These are phyloP conservation scores for Remorina albescens DNA, from an alignment of 2,797 vertebrate genomes.

Conservation along the genomic window DNA sequence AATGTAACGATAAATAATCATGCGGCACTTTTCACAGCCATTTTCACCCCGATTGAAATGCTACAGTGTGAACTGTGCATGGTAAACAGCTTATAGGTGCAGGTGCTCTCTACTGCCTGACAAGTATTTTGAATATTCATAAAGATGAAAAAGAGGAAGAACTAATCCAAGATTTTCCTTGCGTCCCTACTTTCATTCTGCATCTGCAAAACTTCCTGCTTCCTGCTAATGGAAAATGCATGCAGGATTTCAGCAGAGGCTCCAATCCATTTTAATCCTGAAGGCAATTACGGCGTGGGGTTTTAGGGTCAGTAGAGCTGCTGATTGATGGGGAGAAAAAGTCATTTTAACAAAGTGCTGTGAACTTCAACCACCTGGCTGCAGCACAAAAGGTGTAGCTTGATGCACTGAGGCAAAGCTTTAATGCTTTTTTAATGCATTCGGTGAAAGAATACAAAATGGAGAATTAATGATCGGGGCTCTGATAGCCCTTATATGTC, in stretches of 20 bases:
- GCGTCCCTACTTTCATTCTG: constrained; percentile 54
- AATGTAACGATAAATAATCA: constrained; percentile 34
- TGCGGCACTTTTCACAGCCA: neutral
- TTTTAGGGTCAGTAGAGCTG: constrained; percentile 84
- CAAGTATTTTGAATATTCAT: constrained; percentile 66
- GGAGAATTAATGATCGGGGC: constrained; percentile 69
- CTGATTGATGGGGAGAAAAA: constrained; percentile 84
- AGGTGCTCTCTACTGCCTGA: constrained; percentile 25
- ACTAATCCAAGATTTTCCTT: constrained; percentile 62
- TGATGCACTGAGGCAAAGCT: constrained; percentile 62
- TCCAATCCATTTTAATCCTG: constrained; percentile 86
- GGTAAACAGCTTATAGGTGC: constrained; percentile 36
- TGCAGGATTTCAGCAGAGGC: constrained; percentile 75
- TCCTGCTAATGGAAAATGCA: constrained; percentile 81
- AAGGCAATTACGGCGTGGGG: constrained; percentile 84
- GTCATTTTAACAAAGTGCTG: constrained; percentile 80
- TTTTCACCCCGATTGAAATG: neutral
- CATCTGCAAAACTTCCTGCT: constrained; percentile 74
- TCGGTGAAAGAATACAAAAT: constrained; percentile 71
- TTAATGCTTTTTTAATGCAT: constrained; percentile 76
- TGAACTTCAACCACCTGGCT: constrained; percentile 81
- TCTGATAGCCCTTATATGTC: constrained; percentile 63
- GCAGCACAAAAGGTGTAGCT: constrained; percentile 64
- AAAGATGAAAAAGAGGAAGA: constrained; percentile 42
- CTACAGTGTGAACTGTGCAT: neutral